Conservation (phyloP, 2,888 invertebrate genomes). For the Melanostoma mellinum region DNA sequence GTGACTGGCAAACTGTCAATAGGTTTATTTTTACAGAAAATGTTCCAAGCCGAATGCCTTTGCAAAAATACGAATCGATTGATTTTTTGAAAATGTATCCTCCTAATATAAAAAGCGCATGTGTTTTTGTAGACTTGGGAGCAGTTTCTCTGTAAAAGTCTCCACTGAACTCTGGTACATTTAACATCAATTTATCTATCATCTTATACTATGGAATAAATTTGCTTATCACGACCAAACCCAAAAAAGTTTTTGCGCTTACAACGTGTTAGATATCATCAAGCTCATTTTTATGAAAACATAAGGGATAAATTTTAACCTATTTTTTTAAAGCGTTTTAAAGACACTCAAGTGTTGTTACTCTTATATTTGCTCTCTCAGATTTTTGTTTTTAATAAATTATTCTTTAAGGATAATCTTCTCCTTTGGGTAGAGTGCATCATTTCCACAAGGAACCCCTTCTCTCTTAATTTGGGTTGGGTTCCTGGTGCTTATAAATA, state of each 20-base stretch:
- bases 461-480: conserved; percentile 65
- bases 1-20: conserved; percentile 1
- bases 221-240: conserved; percentile 53
- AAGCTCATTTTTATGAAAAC: conserved; percentile 19
- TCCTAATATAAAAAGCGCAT: conserved; percentile 47
- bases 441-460: conserved; percentile 8
- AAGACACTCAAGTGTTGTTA: background rate
- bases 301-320: background rate
- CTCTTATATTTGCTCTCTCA: conserved; percentile 56
- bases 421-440: conserved; percentile 22
- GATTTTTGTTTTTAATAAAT: conserved; percentile 33
- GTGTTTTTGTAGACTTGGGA: background rate
- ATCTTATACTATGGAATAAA: conserved; percentile 14
- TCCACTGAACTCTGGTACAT: conserved; percentile 11
- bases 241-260: conserved; percentile 43
- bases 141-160: conserved; percentile 1
- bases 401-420: conserved; percentile 45
- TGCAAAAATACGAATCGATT: conserved; percentile 46
- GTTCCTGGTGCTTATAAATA: conserved; percentile 38
- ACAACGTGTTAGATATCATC: conserved; percentile 14
- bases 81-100: conserved; percentile 14
- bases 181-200: conserved; percentile 1
- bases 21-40: conserved; percentile 8
- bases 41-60: background rate
- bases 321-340: background rate